Base-by-base conservation (phyloP, 2,888 invertebrate genomes). In the Eurois occulta region DNA sequence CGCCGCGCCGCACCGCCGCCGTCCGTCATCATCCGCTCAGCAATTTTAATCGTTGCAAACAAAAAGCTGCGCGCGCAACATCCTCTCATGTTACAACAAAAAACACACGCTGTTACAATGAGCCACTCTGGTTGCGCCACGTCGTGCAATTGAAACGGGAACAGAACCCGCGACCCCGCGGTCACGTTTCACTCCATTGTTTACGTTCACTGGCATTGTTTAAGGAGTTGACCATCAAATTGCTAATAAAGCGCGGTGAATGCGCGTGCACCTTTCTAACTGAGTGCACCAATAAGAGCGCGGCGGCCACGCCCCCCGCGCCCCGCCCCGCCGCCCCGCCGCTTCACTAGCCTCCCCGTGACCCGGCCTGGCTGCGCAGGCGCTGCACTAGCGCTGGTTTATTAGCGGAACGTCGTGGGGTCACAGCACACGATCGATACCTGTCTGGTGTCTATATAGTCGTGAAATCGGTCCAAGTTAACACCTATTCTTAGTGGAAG, bases 101-200 rank as follows among this genome's bases (percentile, higher is more conserved):
- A 88, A 83, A 84, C 88, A 78, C 81, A 81, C 86, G 62, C 10
- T 62, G 32, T 21, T 35, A 62, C 62, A 62, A 62, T 62, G 41
- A 82, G 84, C 68, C 75, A 86, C 71, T 75, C 80, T 73, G 84
- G 46, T 81, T 81, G 89, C 83, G 84, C 84, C 87, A 81, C 84
- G 79, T 89, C 87, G 86, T 86, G 87, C 81, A 86, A 87, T 88
- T 75, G 87, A 72, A 90, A 88, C 90, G 89, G 87, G 88, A 90
- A 90, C 89, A 80, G 89, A 86, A 85, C 85, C 86, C 85, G 86
- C 83, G 87, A 85, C 87, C 86, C 83, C 75, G 72, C 89, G 93
- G 90, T 93, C 93, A 93, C 91, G 92, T 93, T 93, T 89, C 93
- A 90, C 77, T 78, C 89, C 88, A 92, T 94, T 93, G 93, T 94